Evolutionary conservation across 2,113 vertebrate species (phyloP).

Genomic region (Xiphophorus couchianus): DNA sequence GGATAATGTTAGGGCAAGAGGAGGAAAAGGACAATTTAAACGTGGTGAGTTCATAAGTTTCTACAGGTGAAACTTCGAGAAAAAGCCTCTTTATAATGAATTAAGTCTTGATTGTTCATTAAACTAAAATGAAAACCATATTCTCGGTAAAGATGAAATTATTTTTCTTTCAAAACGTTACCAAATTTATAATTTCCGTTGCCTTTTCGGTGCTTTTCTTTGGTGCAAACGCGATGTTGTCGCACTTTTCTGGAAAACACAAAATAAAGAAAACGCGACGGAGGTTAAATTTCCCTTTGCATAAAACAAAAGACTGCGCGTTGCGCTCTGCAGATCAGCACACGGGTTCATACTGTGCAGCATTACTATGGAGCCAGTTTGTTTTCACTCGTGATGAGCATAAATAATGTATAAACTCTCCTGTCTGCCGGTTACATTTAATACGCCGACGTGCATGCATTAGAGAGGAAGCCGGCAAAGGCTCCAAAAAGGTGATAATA

Average conservation of each 20-base stretch:
- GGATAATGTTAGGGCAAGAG: slow-evolving; percentile 34
- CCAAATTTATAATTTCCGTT: neutral
- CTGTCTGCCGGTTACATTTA: slow-evolving; percentile 70
- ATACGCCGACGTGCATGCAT: slow-evolving; percentile 69
- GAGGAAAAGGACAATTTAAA: slow-evolving; percentile 26
- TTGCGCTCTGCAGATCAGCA: slow-evolving; percentile 27
- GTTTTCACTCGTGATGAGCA: slow-evolving; percentile 63
- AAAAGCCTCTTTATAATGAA: slow-evolving; percentile 2
- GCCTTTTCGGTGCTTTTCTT: neutral
- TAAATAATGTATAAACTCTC: slow-evolving; percentile 73
- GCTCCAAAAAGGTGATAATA: slow-evolving; percentile 51
- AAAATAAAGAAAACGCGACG: slow-evolving; percentile 33
- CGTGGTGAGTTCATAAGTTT: slow-evolving; percentile 30
- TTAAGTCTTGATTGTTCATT: neutral
- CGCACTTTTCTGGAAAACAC: neutral
- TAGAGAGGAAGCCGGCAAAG: slow-evolving; percentile 59
- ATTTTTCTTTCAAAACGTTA: neutral
- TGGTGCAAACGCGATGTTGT: slow-evolving; percentile 2
- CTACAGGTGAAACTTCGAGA: slow-evolving; percentile 8
- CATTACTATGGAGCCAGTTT: slow-evolving; percentile 53
- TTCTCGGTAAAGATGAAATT: slow-evolving; percentile 17
- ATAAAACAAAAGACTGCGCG: slow-evolving; percentile 41
- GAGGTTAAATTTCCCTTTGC: slow-evolving; percentile 4
- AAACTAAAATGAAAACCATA: slow-evolving; percentile 6
- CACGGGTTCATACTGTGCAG: slow-evolving; percentile 46